Percentiles rank a stretch among this genome's conserved stretches.
phyloP scores from a whole-genome alignment of 30 jellyfish, hydroid and myxozoan genomes.

The Aurelia sp. region DNA sequence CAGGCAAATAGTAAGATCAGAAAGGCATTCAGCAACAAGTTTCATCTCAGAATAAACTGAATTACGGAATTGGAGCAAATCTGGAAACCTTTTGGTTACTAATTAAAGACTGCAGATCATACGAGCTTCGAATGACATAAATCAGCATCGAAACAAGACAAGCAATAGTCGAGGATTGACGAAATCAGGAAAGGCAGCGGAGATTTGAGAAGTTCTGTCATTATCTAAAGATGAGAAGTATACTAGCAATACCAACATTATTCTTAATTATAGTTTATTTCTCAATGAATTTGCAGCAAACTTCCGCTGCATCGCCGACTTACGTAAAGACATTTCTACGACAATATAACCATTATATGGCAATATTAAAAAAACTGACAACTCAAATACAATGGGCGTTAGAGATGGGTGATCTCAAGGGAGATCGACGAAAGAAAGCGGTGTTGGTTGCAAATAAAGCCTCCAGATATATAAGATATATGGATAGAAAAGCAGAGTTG shows the following conservation, averaged over 20 bases:
- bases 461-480: constrained; percentile 21
- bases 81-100: no score
- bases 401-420: constrained; percentile 49
- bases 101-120: no score
- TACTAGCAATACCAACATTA: neutral
- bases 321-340: constrained; percentile 54
- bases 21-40: no score
- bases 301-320: constrained; percentile 1
- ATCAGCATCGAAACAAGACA: no score
- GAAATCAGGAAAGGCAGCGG: no score
- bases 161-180: no score
- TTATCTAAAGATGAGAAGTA: neutral
- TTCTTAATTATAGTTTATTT: neutral
- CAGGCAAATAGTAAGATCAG: no score
- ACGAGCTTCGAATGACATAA: no score
- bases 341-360: constrained; percentile 76
- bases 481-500: constrained; percentile 62
- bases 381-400: constrained; percentile 69
- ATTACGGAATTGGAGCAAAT: no score
- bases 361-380: constrained; percentile 47
- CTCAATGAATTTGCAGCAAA: neutral
- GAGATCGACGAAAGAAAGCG: constrained; percentile 57
- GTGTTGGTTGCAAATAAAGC: constrained; percentile 45
- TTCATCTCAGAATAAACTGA: no score
- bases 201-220: no score